Evolutionary conservation across 2,113 vertebrate genomes (phyloP).

Genomic region (Ammodytes marinus): DNA sequence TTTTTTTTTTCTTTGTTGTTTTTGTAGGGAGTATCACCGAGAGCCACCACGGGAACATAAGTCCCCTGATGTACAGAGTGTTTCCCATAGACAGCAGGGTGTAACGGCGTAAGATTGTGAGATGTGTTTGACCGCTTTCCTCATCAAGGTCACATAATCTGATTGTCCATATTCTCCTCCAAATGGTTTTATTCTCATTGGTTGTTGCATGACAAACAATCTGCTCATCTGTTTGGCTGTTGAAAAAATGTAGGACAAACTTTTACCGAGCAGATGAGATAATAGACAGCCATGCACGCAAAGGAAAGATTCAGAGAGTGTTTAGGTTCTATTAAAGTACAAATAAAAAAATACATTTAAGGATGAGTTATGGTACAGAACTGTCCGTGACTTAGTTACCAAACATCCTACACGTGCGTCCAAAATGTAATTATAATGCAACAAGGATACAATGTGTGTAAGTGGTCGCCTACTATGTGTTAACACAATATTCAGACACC

Average conservation of each 20-base stretch:
- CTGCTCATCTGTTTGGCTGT: conserved; percentile 11
- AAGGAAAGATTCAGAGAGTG: conserved; percentile 1
- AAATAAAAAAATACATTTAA: neutral
- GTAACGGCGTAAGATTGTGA: neutral
- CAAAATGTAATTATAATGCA: neutral
- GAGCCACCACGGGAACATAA: conserved; percentile 53
- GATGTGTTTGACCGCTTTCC: neutral
- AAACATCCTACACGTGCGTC: neutral
- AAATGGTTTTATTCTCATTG: neutral
- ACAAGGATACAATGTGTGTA: neutral
- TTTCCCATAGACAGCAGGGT: conserved; percentile 34
- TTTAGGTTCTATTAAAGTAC: neutral
- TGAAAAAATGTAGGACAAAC: conserved; percentile 10
- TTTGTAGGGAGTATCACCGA: conserved; percentile 38
- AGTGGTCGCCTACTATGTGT: neutral
- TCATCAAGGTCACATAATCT: conserved; percentile 10
- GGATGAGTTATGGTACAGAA: neutral
- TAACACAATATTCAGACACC: neutral
- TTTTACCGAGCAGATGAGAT: conserved; percentile 38
- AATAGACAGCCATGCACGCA: conserved; percentile 6
- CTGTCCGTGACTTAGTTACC: neutral
- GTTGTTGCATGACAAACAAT: neutral
- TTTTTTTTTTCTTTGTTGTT: conserved; percentile 34
- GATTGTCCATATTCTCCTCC: neutral
- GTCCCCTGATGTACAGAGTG: conserved; percentile 21